Base-by-base conservation (phyloP, 1,140 invertebrate species). In the Drosophila murphyi region DNA sequence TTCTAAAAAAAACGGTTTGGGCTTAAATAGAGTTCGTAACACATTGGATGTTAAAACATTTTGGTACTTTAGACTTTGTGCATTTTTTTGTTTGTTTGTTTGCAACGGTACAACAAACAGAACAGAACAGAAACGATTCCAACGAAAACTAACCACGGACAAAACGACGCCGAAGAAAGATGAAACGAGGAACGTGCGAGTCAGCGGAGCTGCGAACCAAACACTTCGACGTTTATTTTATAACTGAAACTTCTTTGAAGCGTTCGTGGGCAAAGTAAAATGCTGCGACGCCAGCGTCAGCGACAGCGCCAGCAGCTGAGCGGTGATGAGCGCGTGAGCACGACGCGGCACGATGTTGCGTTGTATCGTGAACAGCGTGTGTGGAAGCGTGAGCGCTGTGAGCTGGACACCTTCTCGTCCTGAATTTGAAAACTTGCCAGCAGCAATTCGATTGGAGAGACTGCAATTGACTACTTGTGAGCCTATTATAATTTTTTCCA, bases 201-300 rank as follows among this genome's bases (percentile, higher is more conserved):
- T n/a, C 7, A 65, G 29, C 68, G 57, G 54, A 55, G 56, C 72
- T 67, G 35, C 72, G 69, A 80, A 78, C 82, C 61, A 65, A 74
- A 78, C 75, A 63, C 72, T 82, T 64, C 72, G 72, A 78, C 75
- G 82, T 76, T 68, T 71, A 80, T 78, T 80, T 80, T 77, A 68
- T 76, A 82, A 88, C 85, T 86, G 83, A 85, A 75, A 52, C 57
- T 65, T 80, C 62, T 73, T 62, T 52, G 63, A 67, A 39, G 41
- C 47, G 57, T 43, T 62, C 45, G 37, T 57, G 43, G 31, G 63
- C 77, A 77, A 67, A 76, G 52, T 57, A 73, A 68, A 73, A 63
- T 51, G 72, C 59, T 70, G 57, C 57, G 35, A 41, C 67, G 55
- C 52, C 41, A 72, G 37, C 43, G 68, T 20, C 59, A n/a, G 52